Base-by-base conservation (phyloP, 2,888 invertebrate genomes). In the Cyrtodaria siliqua region DNA sequence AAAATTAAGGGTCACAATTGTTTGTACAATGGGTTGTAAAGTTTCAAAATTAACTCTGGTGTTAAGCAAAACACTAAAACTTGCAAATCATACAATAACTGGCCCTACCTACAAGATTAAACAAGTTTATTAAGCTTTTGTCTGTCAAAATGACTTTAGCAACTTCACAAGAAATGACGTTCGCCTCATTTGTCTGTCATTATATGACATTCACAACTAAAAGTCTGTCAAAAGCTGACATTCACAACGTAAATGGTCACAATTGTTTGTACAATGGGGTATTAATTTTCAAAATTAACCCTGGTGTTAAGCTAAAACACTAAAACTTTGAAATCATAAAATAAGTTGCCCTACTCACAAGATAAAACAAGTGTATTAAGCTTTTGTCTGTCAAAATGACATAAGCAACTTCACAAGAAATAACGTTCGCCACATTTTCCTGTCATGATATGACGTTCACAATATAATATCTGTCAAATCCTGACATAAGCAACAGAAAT, bases 381-480 rank as follows among this genome's bases (percentile, higher is more conserved):
- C 62, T 33, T 62, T 62, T 50, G 52, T 62, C 50, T 62, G 33
- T 44, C 33, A 33, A 62, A 62, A 62, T 52, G 62, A 62, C 62
- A 6, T 62, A 50, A 62, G 59, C 59, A 59, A 59, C 44, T 59
- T 59, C 24, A 59, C 24, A 59, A 44, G 59, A 59, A 59, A 59
- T 59, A 44, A 59, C 59, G 44, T 59, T 59, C 2, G 59, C 59
- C 38, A 42, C 59, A 59, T 44, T 59, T 62, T 9, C 52, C 62
- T 33, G 62, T 62, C 62, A 52, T 62, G 52, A 62, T 52, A 62
- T 62, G 62, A 62, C 52, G 53, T 50, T 50, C 62, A 33, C 62
- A 56, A 53, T 55, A 66, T 27, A 56, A 66, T 56, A 56, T 56
- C 56, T 44, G 66, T 66, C 66, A 56, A 66, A 47, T 44, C 27